phyloP scores from a whole-genome alignment of 2,888 invertebrate species.

The Eustalomyia histrio region DNA sequence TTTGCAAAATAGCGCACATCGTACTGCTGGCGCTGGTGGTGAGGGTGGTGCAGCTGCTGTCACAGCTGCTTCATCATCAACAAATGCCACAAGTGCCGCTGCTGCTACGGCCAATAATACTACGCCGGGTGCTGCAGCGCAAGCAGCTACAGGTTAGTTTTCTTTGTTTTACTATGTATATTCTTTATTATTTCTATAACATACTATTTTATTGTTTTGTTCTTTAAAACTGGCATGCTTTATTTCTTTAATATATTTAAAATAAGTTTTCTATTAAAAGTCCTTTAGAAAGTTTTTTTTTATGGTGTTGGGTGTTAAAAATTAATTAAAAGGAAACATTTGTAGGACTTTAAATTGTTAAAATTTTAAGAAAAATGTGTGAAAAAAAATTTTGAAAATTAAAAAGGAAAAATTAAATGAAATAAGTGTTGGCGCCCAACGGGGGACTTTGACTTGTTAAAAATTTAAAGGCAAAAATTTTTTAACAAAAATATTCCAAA shows the following conservation, averaged over 20 bases:
- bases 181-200: constrained; percentile 9
- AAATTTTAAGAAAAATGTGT: too few species aligned
- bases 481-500: too few species aligned
- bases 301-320: too few species aligned
- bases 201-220: background rate
- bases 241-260: background rate
- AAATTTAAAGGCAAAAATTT: too few species aligned
- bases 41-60: constrained; percentile 62
- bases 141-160: constrained; percentile 72
- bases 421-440: too few species aligned
- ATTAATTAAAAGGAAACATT: too few species aligned
- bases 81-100: constrained; percentile 74
- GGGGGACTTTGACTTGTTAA: too few species aligned
- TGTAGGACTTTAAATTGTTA: too few species aligned
- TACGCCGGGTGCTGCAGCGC: constrained; percentile 72
- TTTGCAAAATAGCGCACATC: constrained; percentile 76
- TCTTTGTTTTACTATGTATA: background rate
- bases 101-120: constrained; percentile 64
- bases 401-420: too few species aligned
- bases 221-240: constrained; percentile 25
- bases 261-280: too few species aligned
- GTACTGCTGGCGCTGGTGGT: constrained; percentile 71
- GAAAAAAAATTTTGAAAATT: too few species aligned
- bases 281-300: too few species aligned
- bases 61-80: constrained; percentile 68